These are phyloP conservation scores for Antechinus stuartii DNA, from an alignment of 2,113 vertebrate genomes.

Conservation along the genomic window DNA sequence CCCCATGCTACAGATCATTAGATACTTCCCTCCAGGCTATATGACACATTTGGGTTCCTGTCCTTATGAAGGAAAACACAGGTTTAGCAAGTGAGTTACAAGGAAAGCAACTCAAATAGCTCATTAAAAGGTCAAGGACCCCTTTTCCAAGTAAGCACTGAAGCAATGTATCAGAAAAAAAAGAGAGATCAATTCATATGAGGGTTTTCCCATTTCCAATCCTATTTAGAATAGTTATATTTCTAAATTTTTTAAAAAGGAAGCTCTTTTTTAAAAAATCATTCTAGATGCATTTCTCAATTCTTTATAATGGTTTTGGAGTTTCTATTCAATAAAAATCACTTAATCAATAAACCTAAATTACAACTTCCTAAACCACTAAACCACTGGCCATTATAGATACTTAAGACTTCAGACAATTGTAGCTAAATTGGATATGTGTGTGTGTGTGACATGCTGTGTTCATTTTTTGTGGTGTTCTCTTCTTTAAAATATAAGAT, in stretches of 20 bases:
- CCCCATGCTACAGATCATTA: background rate
- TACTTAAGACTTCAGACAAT: background rate
- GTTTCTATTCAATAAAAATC: conserved; percentile 5
- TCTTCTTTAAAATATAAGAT: too few relatives aligned
- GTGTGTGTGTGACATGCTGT: too few relatives aligned
- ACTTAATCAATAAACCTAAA: background rate
- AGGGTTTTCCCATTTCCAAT: background rate
- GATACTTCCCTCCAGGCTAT: background rate
- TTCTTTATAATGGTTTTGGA: background rate
- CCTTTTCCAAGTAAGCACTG: background rate
- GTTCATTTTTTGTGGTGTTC: too few relatives aligned
- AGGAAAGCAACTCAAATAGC: background rate
- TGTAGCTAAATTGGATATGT: background rate
- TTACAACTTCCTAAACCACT: conserved; percentile 18
- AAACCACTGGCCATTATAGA: background rate
- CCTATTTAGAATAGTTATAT: background rate
- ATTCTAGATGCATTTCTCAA: background rate
- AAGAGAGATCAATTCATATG: background rate
- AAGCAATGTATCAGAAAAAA: background rate
- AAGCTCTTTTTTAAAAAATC: background rate
- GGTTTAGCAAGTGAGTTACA: background rate
- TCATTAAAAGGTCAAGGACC: background rate
- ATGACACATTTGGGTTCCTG: background rate
- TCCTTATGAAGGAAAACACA: background rate
- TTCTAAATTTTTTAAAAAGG: background rate